Conservation (phyloP, 2,797 vertebrate genomes). For the Thripadectes ignobilis region DNA sequence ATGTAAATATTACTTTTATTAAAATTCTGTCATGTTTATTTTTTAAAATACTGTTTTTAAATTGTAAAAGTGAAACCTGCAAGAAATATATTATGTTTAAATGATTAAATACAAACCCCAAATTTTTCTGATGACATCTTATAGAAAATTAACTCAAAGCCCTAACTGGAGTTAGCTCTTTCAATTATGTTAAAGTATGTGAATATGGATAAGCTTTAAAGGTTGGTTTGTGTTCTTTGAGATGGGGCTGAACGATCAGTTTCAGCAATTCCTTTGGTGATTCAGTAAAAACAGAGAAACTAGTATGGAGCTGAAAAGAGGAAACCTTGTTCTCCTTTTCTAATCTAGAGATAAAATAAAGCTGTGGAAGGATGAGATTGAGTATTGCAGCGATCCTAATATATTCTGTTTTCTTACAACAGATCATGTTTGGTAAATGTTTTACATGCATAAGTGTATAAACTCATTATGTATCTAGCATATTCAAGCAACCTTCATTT, state of each 20-base stretch:
- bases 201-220: background rate
- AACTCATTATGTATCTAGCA: background rate
- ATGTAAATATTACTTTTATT: background rate
- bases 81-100: background rate
- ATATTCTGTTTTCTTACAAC: background rate
- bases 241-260: background rate
- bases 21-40: background rate
- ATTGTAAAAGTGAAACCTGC: background rate
- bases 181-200: background rate
- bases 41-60: background rate
- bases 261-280: background rate
- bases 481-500: background rate
- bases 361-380: background rate
- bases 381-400: background rate
- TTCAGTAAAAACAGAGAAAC: background rate
- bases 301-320: background rate
- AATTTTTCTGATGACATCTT: background rate
- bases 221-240: background rate
- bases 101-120: background rate
- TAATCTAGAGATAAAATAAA: background rate
- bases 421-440: background rate
- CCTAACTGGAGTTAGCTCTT: background rate
- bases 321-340: background rate
- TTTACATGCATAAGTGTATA: constrained; percentile 7
- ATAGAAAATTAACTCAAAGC: background rate